Evolutionary conservation across 2,888 invertebrate species (phyloP).

Genomic region (Chrysolina haemoptera): DNA sequence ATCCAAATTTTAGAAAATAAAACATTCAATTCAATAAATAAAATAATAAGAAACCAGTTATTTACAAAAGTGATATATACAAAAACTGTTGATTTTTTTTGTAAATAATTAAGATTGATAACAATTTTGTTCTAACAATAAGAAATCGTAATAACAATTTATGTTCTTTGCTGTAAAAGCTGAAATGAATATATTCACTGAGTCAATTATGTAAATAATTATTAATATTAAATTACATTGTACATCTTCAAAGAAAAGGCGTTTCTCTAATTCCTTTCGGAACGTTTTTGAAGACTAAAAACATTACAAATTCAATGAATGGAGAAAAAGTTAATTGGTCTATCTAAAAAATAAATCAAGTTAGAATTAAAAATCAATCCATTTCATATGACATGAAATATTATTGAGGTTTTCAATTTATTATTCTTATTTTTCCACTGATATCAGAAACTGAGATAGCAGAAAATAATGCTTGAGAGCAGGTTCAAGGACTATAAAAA

Average conservation of each 20-base stretch:
- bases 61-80: slow-evolving; percentile 7
- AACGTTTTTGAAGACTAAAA: neutral
- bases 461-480: too few species aligned
- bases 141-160: slow-evolving; percentile 2
- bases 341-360: neutral
- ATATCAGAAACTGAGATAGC: too few species aligned
- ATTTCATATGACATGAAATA: neutral
- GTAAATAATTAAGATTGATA: neutral
- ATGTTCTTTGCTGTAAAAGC: neutral
- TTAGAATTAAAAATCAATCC: neutral
- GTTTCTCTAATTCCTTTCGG: neutral
- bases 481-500: too few species aligned
- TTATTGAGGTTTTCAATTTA: neutral
- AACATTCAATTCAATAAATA: slow-evolving; percentile 3
- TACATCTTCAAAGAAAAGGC: neutral
- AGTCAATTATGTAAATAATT: neutral
- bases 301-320: neutral
- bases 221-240: neutral
- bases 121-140: slow-evolving; percentile 9
- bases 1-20: neutral
- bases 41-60: slow-evolving; percentile 4
- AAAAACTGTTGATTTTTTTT: neutral
- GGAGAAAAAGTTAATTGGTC: neutral
- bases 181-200: neutral
- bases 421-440: neutral